These are phyloP conservation scores for Bilobella aurantiaca DNA, from an alignment of 1,140 invertebrate species.

Conservation along the genomic window DNA sequence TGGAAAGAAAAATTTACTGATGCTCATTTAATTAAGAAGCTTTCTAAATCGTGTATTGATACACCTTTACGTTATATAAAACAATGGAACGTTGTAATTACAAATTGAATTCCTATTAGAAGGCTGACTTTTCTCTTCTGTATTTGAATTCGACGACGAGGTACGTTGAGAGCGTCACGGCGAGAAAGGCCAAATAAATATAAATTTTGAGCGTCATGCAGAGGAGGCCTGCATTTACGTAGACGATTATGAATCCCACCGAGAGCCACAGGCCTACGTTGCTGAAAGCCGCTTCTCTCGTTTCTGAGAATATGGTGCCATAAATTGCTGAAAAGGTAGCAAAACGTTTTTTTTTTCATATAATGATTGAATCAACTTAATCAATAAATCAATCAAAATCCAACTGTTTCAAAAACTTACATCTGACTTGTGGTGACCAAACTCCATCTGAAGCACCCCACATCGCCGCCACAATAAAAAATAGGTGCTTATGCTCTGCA, in stretches of 20 bases:
- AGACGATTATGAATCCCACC: neutral
- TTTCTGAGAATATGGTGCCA: neutral
- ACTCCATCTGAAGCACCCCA: slow-evolving; percentile 81
- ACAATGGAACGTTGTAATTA: too few relatives aligned
- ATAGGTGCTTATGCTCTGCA: slow-evolving; percentile 60
- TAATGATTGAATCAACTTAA: too few relatives aligned
- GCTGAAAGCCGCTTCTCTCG: slow-evolving; percentile 3
- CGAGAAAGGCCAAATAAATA: neutral
- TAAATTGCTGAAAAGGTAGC: neutral
- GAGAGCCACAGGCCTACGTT: neutral
- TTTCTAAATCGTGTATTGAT: too few relatives aligned
- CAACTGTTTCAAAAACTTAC: too few relatives aligned
- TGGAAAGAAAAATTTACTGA: too few relatives aligned
- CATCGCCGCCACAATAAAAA: slow-evolving; percentile 59
- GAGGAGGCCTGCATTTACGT: neutral
- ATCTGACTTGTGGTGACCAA: neutral
- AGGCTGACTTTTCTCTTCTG: neutral
- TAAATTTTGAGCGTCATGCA: slow-evolving; percentile 1
- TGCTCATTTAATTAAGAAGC: too few relatives aligned
- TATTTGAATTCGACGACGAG: neutral
- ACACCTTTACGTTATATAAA: too few relatives aligned
- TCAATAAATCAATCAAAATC: too few relatives aligned
- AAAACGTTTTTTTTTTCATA: too few relatives aligned
- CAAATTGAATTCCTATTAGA: too few relatives aligned
- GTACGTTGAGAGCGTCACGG: neutral